Evolutionary conservation across 2,888 invertebrate species (phyloP), one percentile per base, ranked within the genome.

Genomic region (Lepidochrysops patricia): DNA sequence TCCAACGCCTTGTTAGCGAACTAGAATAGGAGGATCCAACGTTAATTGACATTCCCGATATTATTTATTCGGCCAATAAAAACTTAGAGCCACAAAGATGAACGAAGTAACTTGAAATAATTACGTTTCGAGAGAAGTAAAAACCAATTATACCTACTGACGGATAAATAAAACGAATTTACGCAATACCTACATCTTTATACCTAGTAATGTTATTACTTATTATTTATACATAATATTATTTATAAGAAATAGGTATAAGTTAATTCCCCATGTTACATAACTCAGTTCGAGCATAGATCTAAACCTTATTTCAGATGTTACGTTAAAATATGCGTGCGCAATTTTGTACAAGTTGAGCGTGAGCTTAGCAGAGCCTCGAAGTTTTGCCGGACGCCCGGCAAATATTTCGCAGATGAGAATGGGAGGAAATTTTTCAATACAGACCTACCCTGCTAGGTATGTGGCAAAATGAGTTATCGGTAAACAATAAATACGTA

Each of bases 1-100:
- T 71, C 69, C 26, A 52, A 72, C 70, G 72, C 72, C 75, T 79
- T 77, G 77, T 81, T 80, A 82, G 74, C 34, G 35, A 59, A 52
- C 59, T 58, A 59, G 37, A 52, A 59, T 49, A 48, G 15, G 5
- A 49, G 23, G 9, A 29, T 49, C 48, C n/a, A 35, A 57, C 26
- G 35, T 23, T 29, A 23, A 48, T 57, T 48, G 48, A 48, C 57
- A 27, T 48, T 57, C 57, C 19, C 19, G 27, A 23, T 43, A 57
- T 57, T 48, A 57, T 48, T 37, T 48, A 29, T 48, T 57, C 43
- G 29, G 13, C 23, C 34, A 32, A n/a, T n/a, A n/a, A 43, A 29
- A 29, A 7, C 29, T 9, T 29, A 2, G 29, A 7, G 29, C 29
- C 6, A 5, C 23, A 43, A 19, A 43, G 43, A n/a, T n/a, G n/a